These are phyloP conservation scores for Lacerta agilis DNA, from an alignment of 2,797 vertebrate species.

Conservation along the genomic window DNA sequence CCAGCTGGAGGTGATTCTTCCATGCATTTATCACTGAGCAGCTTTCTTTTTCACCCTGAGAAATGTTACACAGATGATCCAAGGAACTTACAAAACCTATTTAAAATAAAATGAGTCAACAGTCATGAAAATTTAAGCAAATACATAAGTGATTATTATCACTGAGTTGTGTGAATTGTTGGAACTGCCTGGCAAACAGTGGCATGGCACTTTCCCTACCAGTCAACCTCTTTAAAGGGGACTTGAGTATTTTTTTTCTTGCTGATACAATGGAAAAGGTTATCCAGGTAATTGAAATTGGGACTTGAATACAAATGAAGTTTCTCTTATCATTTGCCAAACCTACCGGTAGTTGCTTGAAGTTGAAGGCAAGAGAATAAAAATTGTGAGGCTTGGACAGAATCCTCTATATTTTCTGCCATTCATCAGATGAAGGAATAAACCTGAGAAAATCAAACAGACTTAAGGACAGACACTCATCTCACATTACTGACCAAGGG, in stretches of 20 bases:
- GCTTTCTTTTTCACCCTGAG: conserved; percentile 1
- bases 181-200: conserved; percentile 58
- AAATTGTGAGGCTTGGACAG: neutral
- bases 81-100: neutral
- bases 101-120: conserved; percentile 13
- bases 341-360: conserved; percentile 54
- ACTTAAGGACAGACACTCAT: neutral
- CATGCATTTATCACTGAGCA: neutral
- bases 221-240: conserved; percentile 58
- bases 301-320: conserved; percentile 65
- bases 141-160: conserved; percentile 58
- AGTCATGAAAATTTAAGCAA: conserved; percentile 56
- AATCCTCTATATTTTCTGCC: conserved; percentile 18
- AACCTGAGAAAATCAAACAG: neutral
- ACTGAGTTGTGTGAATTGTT: conserved; percentile 63
- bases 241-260: conserved; percentile 62
- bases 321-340: conserved; percentile 46
- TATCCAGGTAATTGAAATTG: conserved; percentile 73
- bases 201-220: conserved; percentile 23
- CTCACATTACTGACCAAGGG: too few species aligned
- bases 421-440: neutral
- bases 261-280: conserved; percentile 72
- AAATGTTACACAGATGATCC: accelerated
- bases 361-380: conserved; percentile 33
- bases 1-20: neutral